Evolutionary conservation across 2,113 vertebrate species (phyloP).

Genomic region (Lonchura striata): DNA sequence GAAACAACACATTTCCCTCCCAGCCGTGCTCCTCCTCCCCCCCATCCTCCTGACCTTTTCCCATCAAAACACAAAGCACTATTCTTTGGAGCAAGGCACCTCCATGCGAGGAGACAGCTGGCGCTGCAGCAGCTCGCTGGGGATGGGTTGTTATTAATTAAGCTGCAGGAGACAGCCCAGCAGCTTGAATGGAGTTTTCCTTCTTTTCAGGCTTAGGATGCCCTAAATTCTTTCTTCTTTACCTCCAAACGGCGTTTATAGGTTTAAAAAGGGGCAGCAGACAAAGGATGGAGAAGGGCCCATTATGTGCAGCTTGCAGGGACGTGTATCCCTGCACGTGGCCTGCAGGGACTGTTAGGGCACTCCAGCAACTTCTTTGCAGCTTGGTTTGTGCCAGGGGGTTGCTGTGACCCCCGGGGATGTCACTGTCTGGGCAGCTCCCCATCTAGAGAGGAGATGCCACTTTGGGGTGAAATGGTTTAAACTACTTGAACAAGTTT

Average conservation of each 20-base stretch:
- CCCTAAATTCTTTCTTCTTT: constrained; percentile 33
- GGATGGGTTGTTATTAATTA: constrained; percentile 42
- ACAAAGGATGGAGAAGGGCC: neutral
- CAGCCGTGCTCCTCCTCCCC: neutral
- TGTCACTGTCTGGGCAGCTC: neutral
- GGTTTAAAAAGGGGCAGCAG: neutral
- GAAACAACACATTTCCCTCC: neutral
- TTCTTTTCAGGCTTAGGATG: constrained; percentile 29
- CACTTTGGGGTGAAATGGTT: neutral
- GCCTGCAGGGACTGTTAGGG: neutral
- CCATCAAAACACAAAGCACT: constrained; percentile 29
- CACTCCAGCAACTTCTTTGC: neutral
- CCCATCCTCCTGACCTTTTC: constrained; percentile 14
- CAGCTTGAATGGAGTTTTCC: constrained; percentile 29
- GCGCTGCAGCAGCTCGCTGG: neutral
- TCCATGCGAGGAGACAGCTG: constrained; percentile 32
- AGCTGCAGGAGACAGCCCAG: neutral
- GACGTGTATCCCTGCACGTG: neutral
- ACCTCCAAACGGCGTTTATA: neutral
- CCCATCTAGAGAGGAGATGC: neutral
- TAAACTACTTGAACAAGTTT: neutral
- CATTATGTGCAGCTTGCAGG: neutral
- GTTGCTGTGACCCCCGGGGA: neutral
- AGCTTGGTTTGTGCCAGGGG: neutral
- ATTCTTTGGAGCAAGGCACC: constrained; percentile 23